Conservation (phyloP, 2,888 invertebrate species). For the Microctonus hyperodae region DNA sequence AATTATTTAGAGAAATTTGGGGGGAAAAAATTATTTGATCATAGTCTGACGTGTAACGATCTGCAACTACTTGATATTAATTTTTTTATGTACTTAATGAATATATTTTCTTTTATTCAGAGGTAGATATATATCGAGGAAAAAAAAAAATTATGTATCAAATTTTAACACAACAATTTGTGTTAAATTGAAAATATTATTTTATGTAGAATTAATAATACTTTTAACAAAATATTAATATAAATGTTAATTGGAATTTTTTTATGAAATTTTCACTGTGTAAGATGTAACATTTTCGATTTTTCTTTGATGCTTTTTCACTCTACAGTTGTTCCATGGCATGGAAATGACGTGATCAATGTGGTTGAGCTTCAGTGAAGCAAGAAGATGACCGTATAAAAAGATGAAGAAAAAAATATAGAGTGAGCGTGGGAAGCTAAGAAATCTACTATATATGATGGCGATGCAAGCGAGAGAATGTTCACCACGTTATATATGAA, state of each 20-base stretch:
- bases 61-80: neutral
- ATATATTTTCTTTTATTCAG: too few species aligned
- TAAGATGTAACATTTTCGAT: neutral
- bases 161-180: too few species aligned
- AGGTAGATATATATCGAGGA: too few species aligned
- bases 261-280: neutral
- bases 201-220: too few species aligned
- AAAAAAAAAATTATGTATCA: too few species aligned
- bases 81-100: neutral
- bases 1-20: too few species aligned
- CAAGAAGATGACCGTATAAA: conserved; percentile 38
- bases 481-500: conserved; percentile 10
- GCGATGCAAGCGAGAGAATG: conserved; percentile 9
- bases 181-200: too few species aligned
- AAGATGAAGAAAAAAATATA: conserved; percentile 29
- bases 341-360: conserved; percentile 14
- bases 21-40: too few species aligned
- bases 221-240: too few species aligned
- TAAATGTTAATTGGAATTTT: too few species aligned
- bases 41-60: neutral
- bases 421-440: conserved; percentile 28
- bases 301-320: neutral
- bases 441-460: conserved; percentile 17
- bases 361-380: conserved; percentile 32
- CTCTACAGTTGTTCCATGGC: neutral